Conservation (phyloP, 2,113 vertebrate species). For the Ceuthmochares aereus region DNA sequence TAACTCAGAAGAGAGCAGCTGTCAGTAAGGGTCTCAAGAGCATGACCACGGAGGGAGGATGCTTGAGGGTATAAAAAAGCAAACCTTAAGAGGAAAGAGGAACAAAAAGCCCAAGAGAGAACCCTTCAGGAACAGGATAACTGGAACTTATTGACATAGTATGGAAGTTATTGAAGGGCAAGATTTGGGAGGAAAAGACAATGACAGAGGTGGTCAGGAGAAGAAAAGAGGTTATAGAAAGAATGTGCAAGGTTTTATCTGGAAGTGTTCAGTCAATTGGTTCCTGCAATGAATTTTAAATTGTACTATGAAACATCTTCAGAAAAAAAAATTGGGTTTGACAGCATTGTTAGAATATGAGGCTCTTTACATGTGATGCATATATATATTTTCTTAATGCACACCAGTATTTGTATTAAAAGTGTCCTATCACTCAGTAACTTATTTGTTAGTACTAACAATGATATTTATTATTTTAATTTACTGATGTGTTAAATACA, state of each 20-base stretch:
- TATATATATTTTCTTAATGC: neutral
- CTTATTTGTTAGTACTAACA: neutral
- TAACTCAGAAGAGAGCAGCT: neutral
- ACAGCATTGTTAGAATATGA: neutral
- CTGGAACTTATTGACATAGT: neutral
- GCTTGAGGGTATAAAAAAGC: neutral
- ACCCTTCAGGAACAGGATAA: neutral
- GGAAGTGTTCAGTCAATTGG: neutral
- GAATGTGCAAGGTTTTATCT: neutral
- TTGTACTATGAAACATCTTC: neutral
- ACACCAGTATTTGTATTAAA: neutral
- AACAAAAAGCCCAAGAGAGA: neutral
- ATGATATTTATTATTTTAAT: neutral
- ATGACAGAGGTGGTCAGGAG: neutral
- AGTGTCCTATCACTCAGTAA: accelerated
- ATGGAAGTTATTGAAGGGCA: neutral
- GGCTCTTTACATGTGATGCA: neutral
- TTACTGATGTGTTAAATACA: neutral
- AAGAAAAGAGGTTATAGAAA: neutral
- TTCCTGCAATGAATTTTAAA: neutral
- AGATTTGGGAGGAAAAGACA: neutral
- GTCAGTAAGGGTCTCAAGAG: neutral
- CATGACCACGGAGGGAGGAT: neutral
- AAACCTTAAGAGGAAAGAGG: neutral
- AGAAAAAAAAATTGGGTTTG: neutral